Evolutionary conservation across 2,797 vertebrate genomes (phyloP), one percentile per base, ranked within the genome.

Genomic region (Pseudopleuronectes americanus): DNA sequence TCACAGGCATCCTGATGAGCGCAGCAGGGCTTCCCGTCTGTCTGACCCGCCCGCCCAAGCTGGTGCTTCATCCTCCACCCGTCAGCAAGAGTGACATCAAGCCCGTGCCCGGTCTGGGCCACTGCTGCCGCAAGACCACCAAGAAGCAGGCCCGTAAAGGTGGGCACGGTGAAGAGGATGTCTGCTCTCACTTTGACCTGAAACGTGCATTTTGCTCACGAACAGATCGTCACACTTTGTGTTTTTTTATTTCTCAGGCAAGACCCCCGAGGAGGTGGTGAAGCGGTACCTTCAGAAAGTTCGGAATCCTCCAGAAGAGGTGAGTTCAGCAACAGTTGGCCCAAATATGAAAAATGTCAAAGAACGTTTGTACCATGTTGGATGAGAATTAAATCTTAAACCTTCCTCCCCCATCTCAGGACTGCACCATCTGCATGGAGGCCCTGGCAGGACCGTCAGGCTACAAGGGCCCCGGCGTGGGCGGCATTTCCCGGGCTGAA

Each of bases 31-130:
- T 99, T 83, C 98, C 98, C 0, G 97, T 99, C 74, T 99, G 97
- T 81, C 93, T 99, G 80, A 99, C 97, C 4, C 94, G 97, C 14
- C 96, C 98, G 4, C 97, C 96, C 31, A 97, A 97, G 81, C 93
- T 97, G 85, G 95, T 98, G 84, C 95, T 99, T 60, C 96, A 97
- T 79, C 98, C 98, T 0, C 97, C 97, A 0, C 96, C 97, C 0
- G 97, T 99, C 89, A 97, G 96, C 95, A 99, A 99, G 90, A 98
- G 96, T 0, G 97, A 99, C 87, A 97, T 99, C 72, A 97, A 98
- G 77, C 96, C 97, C 21, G 95, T 99, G 65, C 96, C 97, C 0
- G 97, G 97, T 7, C 93, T 99, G 76, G 95, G 96, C 74, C 96
- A 97, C 90, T 97, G 95, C 71, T 97, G 96, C 84, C 97, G 97